Conservation (phyloP, 2,797 vertebrate species). For the Dryobates pubescens region DNA sequence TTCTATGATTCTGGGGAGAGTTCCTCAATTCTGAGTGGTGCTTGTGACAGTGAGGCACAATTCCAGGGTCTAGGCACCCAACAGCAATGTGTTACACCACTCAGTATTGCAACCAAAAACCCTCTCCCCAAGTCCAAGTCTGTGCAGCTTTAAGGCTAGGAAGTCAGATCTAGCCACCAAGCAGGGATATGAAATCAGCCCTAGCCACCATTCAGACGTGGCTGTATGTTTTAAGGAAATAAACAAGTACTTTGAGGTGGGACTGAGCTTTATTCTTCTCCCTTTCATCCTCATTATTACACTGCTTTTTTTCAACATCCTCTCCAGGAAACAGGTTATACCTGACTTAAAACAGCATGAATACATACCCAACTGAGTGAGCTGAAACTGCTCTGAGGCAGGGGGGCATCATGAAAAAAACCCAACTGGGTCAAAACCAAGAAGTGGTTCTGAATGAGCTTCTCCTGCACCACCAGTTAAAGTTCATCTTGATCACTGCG, state of each 20-base stretch:
- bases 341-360: background rate
- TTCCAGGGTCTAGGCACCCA: background rate
- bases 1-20: background rate
- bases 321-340: background rate
- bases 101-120: background rate
- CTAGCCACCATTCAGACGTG: background rate
- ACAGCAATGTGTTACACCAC: background rate
- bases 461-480: slow-evolving; percentile 8
- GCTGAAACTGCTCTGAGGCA: background rate
- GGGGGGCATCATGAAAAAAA: background rate
- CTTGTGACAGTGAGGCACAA: background rate
- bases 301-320: background rate
- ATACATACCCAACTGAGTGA: background rate
- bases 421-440: background rate
- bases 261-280: background rate
- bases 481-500: slow-evolving; percentile 85
- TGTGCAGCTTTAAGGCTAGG: background rate
- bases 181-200: background rate
- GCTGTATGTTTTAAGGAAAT: background rate
- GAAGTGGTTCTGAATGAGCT: background rate
- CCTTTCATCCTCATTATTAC: background rate
- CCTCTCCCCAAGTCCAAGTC: background rate
- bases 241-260: background rate
- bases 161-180: background rate
- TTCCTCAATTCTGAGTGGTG: background rate